Conservation (phyloP, 2,888 invertebrate species). For the Acanthoscelides obtectus region DNA sequence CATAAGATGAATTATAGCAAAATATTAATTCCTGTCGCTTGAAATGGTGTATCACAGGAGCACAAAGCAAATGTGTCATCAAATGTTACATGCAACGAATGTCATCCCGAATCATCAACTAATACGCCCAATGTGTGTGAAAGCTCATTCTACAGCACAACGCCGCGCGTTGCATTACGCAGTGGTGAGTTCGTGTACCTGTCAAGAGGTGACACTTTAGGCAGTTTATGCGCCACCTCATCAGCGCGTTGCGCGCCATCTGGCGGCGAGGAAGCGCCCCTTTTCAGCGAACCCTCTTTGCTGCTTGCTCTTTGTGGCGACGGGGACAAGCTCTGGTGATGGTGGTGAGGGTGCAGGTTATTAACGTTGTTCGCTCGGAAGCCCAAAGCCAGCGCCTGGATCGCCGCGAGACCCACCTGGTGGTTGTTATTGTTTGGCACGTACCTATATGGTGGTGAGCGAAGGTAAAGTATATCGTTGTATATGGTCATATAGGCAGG, state of each 20-base stretch:
- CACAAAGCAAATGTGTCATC: too few relatives aligned
- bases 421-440: constrained; percentile 59
- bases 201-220: constrained; percentile 47
- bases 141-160: neutral
- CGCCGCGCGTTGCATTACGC: neutral
- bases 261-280: constrained; percentile 44
- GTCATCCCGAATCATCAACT: neutral
- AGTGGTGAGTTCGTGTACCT: constrained; percentile 33
- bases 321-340: constrained; percentile 43
- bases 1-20: too few relatives aligned
- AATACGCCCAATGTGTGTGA: neutral
- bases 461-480: too few relatives aligned
- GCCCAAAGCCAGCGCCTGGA: constrained; percentile 64
- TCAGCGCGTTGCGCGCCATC: constrained; percentile 31
- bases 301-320: constrained; percentile 46
- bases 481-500: too few relatives aligned
- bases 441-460: constrained; percentile 3
- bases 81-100: neutral
- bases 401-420: constrained; percentile 73
- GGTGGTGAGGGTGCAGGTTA: constrained; percentile 37
- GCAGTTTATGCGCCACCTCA: constrained; percentile 37
- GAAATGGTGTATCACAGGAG: too few relatives aligned
- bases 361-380: constrained; percentile 44
- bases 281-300: constrained; percentile 49
- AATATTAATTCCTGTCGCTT: too few relatives aligned